phyloP scores from a whole-genome alignment of 2,113 vertebrate genomes.

The Myrmecophaga tridactyla region DNA sequence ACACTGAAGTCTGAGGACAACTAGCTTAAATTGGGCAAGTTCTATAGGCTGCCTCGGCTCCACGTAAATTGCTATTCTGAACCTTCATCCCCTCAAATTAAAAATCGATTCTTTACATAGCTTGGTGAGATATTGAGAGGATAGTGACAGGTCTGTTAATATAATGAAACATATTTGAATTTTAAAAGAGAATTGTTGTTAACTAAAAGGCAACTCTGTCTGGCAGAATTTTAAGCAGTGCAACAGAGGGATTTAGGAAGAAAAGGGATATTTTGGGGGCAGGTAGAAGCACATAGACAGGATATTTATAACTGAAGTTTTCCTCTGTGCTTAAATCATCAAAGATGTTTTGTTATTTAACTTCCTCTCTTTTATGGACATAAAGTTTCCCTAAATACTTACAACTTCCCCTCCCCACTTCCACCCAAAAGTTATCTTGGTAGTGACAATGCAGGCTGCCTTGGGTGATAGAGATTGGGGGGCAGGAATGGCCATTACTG shows the following conservation, averaged over 20 bases:
- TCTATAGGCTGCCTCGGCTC: not conserved
- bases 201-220: not conserved
- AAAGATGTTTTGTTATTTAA: conserved; percentile 28
- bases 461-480: not conserved
- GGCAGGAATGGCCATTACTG: not conserved
- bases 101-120: not conserved
- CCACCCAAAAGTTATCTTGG: not conserved
- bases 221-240: not conserved
- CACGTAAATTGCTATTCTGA: not conserved
- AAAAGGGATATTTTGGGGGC: not conserved
- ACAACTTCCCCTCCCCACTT: not conserved
- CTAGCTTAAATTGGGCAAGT: not conserved
- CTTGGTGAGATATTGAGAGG: not conserved
- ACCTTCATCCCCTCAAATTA: not conserved
- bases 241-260: conserved; percentile 21
- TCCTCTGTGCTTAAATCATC: conserved; percentile 26
- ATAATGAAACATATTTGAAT: not conserved
- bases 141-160: not conserved
- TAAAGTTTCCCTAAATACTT: conserved; percentile 24
- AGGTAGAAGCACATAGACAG: not conserved
- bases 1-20: not conserved
- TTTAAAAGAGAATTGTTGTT: conserved; percentile 37
- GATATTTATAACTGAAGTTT: conserved; percentile 49
- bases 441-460: not conserved
- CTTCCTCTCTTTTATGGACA: conserved; percentile 19